Conservation (phyloP, 2,113 vertebrate species). For the Marcusenius ussheri region DNA sequence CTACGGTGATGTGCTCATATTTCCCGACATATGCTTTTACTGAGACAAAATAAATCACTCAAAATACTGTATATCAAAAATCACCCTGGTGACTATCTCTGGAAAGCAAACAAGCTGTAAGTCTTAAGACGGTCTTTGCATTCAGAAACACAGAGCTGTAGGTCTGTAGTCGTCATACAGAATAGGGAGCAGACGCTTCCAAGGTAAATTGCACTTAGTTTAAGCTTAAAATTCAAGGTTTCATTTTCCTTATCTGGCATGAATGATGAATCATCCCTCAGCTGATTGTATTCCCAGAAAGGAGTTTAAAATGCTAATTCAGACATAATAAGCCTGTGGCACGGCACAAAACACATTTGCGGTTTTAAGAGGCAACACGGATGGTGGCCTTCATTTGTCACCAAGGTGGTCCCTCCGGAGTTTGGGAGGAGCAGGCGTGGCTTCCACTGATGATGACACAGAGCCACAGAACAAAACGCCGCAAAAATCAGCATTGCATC, state of each 20-base stretch:
- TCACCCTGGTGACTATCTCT: background rate
- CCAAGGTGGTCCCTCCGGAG: background rate
- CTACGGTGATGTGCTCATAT: background rate
- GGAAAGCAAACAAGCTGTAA: background rate
- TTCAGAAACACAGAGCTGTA: background rate
- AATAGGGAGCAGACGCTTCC: background rate
- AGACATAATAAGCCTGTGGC: background rate
- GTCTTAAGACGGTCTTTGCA: background rate
- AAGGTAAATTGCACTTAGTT: background rate
- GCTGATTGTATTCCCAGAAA: background rate
- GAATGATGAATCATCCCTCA: background rate
- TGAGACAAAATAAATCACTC: background rate
- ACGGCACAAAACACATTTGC: background rate
- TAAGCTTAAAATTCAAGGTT: conserved; percentile 9
- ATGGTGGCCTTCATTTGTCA: background rate
- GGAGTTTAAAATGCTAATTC: background rate
- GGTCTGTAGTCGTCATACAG: background rate
- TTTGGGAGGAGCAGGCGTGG: background rate
- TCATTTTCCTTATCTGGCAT: conserved; percentile 2
- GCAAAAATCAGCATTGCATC: background rate
- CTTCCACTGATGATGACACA: background rate
- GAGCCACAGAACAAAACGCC: background rate
- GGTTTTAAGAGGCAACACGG: background rate
- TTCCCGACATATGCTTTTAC: background rate
- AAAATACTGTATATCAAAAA: too few relatives aligned